Percentiles rank a stretch among this genome's conserved stretches.
These are phyloP conservation scores for Rhyacichthys aspro DNA, from an alignment of 2,797 vertebrate species.

Conservation along the genomic window DNA sequence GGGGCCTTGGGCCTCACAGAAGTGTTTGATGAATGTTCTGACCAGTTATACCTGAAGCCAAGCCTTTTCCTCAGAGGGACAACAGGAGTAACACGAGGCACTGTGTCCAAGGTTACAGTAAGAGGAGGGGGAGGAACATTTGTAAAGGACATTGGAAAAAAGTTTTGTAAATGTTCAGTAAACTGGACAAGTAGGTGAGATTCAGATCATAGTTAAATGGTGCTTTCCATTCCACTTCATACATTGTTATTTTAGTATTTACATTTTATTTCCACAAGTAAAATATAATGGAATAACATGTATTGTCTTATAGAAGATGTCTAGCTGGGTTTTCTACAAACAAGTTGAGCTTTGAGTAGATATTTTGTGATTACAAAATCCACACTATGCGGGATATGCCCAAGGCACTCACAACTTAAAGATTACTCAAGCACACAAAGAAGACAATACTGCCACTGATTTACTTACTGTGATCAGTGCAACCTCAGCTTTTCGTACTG, in stretches of 20 bases:
- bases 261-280: slow-evolving; percentile 41
- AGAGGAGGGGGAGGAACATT: slow-evolving; percentile 18
- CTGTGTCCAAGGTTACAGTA: slow-evolving; percentile 56
- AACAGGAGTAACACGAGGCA: slow-evolving; percentile 40
- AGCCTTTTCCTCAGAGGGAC: slow-evolving; percentile 23
- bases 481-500: slow-evolving; percentile 64
- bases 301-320: slow-evolving; percentile 39
- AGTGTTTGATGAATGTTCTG: slow-evolving; percentile 62
- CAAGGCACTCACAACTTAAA: slow-evolving; percentile 21
- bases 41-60: slow-evolving; percentile 38
- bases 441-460: slow-evolving; percentile 50
- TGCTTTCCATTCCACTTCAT: slow-evolving; percentile 76
- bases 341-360: slow-evolving; percentile 35
- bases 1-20: slow-evolving; percentile 27
- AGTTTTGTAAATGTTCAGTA: slow-evolving; percentile 51
- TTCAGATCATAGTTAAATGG: slow-evolving; percentile 57
- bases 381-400: slow-evolving; percentile 38
- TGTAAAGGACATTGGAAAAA: slow-evolving; percentile 23
- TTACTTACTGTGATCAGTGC: slow-evolving; percentile 36
- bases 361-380: slow-evolving; percentile 42
- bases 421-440: slow-evolving; percentile 54
- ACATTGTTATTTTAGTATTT: slow-evolving; percentile 51
- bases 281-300: slow-evolving; percentile 40
- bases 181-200: slow-evolving; percentile 47
- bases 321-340: slow-evolving; percentile 40